Evolutionary conservation across 2,113 vertebrate genomes (phyloP), one percentile per base, ranked within the genome.

Genomic region (Progne subis): DNA sequence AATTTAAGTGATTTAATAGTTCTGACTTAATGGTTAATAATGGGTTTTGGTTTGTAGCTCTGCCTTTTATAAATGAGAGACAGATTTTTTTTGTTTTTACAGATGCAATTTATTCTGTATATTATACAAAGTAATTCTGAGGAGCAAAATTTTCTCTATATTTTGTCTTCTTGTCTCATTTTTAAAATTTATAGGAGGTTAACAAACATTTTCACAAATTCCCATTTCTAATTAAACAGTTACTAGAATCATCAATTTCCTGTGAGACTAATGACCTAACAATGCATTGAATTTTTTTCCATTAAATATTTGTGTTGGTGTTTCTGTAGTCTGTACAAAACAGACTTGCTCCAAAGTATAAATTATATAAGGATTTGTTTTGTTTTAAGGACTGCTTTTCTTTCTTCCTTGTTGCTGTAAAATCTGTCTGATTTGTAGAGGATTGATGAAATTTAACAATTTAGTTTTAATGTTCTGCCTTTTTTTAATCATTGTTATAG

Each of bases 171-270:
- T 96, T 56, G 88, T 50, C 59, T 96, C 50, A 94, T 94, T 97
- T 97, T 95, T 25, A 26, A 97, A 97, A 97, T 96, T 97, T 97
- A 96, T 97, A 93, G 75, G 91, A 98, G 82, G 65, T 97, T 98
- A 98, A 97, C 96, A 97, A 97, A 97, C 84, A 95, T 93, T 56
- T 93, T 96, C 89, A 95, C 85, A 92, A 96, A 97, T 94, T 97
- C 96, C 94, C 96, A 95, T 82, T 98, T 97, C 96, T 97, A 98
- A 98, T 98, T 98, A 97, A 96, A 97, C 96, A 93, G 88, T 96
- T 98, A 97, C 96, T 75, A 88, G 76, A 92, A 61, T 64, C 28
- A 88, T 81, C 97, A 92, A 98, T 98, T 98, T 97, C 97, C 96
- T 96, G 50, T 59, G 95, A 95, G 97, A 87, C n/a, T 59, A 88